Evolutionary conservation across 1,140 invertebrate genomes (phyloP).

Genomic region (Temnothorax curvispinosus): DNA sequence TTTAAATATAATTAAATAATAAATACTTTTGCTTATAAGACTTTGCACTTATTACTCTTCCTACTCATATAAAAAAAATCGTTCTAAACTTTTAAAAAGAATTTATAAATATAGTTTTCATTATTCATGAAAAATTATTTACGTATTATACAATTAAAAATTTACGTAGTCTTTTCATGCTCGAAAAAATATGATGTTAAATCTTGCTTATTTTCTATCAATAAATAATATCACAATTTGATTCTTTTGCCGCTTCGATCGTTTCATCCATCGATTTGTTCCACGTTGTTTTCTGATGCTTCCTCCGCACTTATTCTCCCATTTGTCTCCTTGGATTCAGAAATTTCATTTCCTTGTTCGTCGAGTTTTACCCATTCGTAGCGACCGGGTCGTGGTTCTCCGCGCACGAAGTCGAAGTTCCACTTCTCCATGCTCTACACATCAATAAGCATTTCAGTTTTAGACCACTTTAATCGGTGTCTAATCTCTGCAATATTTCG

Average conservation of each 20-base stretch:
- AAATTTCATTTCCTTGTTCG: slow-evolving; percentile 70
- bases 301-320: slow-evolving; percentile 13
- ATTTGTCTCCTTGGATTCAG: slow-evolving; percentile 29
- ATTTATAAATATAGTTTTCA: slow-evolving; percentile 30
- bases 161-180: not conserved
- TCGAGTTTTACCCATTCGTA: slow-evolving; percentile 79
- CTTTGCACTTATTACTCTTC: not conserved
- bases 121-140: not conserved
- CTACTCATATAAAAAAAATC: not conserved
- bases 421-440: slow-evolving; percentile 78
- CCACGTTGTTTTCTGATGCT: not conserved
- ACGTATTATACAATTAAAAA: not conserved
- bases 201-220: not conserved
- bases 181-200: not conserved
- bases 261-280: not conserved
- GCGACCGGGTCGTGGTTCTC: slow-evolving; percentile 76
- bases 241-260: not conserved
- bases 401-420: slow-evolving; percentile 83
- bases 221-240: slow-evolving; percentile 15
- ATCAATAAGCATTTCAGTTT: slow-evolving; percentile 34
- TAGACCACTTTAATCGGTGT: not conserved
- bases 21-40: not conserved
- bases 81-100: not conserved
- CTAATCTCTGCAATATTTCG: not conserved
- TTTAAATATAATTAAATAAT: slow-evolving; percentile 17